A percentile compares a stretch with the other conserved stretches of the same genome.
These are phyloP conservation scores for Hippocampus abdominalis DNA, from an alignment of 2,113 vertebrate genomes.

Conservation along the genomic window DNA sequence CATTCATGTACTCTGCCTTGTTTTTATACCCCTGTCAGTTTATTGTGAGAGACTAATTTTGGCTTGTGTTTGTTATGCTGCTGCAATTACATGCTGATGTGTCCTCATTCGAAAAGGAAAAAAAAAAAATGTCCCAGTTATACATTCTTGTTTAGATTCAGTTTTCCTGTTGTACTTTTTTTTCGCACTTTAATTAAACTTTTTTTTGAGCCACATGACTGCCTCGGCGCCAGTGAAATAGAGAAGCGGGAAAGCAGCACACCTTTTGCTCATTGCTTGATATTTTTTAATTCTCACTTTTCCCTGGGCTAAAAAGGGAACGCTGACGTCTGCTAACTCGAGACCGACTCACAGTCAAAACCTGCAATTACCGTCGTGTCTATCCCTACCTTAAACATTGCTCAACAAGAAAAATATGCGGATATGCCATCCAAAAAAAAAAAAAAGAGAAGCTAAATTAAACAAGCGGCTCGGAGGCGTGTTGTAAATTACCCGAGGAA, in stretches of 20 bases:
- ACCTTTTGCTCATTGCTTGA: slow-evolving; percentile 36
- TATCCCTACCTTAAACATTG: slow-evolving; percentile 81
- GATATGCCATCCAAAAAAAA: slow-evolving; percentile 67
- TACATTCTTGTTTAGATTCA: slow-evolving; percentile 57
- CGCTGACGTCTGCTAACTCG: slow-evolving; percentile 69
- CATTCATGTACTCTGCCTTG: slow-evolving; percentile 57
- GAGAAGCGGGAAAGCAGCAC: slow-evolving; percentile 30
- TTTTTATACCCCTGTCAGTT: slow-evolving; percentile 71
- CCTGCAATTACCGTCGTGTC: slow-evolving; percentile 79
- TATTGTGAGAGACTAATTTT: slow-evolving; percentile 75
- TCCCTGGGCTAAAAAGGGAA: slow-evolving; percentile 28
- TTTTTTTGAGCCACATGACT: slow-evolving; percentile 17
- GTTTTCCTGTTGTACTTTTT: slow-evolving; percentile 45
- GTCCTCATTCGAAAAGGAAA: slow-evolving; percentile 73
- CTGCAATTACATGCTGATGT: slow-evolving; percentile 70
- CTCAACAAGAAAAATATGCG: slow-evolving; percentile 83
- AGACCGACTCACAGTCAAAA: slow-evolving; percentile 71
- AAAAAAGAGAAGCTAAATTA: slow-evolving; percentile 66
- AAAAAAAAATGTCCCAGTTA: slow-evolving; percentile 69
- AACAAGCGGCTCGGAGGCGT: slow-evolving; percentile 75
- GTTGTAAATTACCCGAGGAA: slow-evolving; percentile 83
- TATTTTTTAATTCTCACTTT: slow-evolving; percentile 11
- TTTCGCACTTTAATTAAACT: slow-evolving; percentile 1
- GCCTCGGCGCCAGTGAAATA: background rate
- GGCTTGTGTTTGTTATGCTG: slow-evolving; percentile 74